Evolutionary conservation across 2,888 invertebrate genomes (phyloP), one percentile per base, ranked within the genome.

Genomic region (Microctonus aethiopoides): DNA sequence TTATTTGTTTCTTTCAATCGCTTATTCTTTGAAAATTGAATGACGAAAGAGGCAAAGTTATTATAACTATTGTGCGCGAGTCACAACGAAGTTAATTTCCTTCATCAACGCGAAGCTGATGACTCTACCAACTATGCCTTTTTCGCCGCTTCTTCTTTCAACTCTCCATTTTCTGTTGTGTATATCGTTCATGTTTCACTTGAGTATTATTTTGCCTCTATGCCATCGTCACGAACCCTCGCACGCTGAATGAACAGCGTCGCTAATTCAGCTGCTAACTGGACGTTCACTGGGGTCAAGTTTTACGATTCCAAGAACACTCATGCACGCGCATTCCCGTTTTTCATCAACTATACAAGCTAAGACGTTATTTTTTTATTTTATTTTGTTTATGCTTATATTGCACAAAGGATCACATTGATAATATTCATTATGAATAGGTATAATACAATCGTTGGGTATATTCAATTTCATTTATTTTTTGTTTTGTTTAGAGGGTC

Each of bases 401-500:
- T 54, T 22, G 20, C 24, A 67, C 34, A 67, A 67, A 59, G 39
- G 13, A 61, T n/a, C n/a, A n/a, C 16, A 57, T 54, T 54, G 24
- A 41, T 41, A 66, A 20, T 41, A 20, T 39, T 20, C 29, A 41
- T 13, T 32, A 60, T 65, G 6, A 22, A 34, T 56, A n/a, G n/a
- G n/a, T n/a, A n/a, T n/a, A 32, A 59, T 22, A 32, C 29, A 52
- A 46, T 41, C 36, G n/a, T 26, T 66, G 36, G 39, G 32, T 36
- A 24, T 54, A 24, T 54, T 39, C 46, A 24, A 51, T 20, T 46
- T 32, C 24, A 57, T 36, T 61, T 71, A 46, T 52, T 71, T 67
- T n/a, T n/a, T n/a, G n/a, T 71, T 70, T 70, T 70, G 84, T 83
- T 4, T 80, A 94, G 95, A 95, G 91, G 95, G 95, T 10, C 95